Evolutionary conservation across 2,797 vertebrate genomes (phyloP), one percentile per base, ranked within the genome.

Genomic region (Darevskia mixta): DNA sequence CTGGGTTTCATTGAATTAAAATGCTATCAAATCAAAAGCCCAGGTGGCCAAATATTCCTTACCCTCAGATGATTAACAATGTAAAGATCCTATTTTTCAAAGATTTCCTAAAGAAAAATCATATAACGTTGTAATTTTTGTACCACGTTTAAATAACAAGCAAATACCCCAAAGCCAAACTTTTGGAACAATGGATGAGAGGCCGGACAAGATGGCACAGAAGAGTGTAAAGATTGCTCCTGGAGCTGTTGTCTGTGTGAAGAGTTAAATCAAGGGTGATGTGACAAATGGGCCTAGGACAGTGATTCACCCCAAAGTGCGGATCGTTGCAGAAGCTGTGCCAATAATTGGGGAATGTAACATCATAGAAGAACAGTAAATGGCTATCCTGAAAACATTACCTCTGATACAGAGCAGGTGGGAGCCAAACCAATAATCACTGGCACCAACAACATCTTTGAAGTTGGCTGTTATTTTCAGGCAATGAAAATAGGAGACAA

Each of bases 401-500:
- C 97, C 25, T 98, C 98, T 1, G 98, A 98, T 84, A 87, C 95
- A 0, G 97, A 98, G 69, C 97, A 97, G 10, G 93, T 97, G 25
- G 98, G 98, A 83, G 97, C 98, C 35, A 98, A 99, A 91, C 96
- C 98, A 0, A 98, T 99, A 98, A 95, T 96, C 32, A 98, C 99
- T 0, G 98, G 98, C 90, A 97, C 97, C 94, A 99, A 99, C 93
- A 99, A 99, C 15, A 98, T 99, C 13, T 99, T 99, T 93, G 98
- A 99, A 96, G 99, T 99, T 2, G 98, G 98, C 90, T 99, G 98
- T 85, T 98, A 98, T 92, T 99, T 98, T 90, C 98, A 98, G 77
- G 98, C 98, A 23, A 97, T 99, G 97, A 99, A 99, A 94, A 98
- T 99, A 49, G 98, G 98, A 81, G 98, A 99, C 93, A 98, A 99